These are phyloP conservation scores for Melipona quadrifasciata DNA, from an alignment of 1,140 invertebrate species.

Conservation along the genomic window DNA sequence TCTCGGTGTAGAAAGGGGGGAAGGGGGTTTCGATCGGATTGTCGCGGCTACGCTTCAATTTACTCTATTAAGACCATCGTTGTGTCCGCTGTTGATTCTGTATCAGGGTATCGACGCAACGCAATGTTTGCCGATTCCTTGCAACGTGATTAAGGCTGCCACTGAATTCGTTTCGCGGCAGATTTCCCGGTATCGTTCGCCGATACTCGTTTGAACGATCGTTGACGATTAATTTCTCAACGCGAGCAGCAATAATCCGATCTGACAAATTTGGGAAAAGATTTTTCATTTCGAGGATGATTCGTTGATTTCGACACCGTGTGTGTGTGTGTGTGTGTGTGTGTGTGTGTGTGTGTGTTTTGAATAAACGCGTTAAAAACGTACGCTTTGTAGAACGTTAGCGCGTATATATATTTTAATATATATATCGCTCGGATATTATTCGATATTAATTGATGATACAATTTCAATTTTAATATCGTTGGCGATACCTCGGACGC, in stretches of 20 bases:
- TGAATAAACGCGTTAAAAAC: no score
- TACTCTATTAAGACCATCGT: conserved; percentile 23
- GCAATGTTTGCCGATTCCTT: conserved; percentile 9
- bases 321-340: no score
- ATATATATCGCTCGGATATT: background rate
- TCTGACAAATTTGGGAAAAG: no score
- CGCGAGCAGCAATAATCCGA: no score
- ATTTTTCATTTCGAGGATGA: no score
- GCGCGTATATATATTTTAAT: no score
- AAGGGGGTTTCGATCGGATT: conserved; percentile 9
- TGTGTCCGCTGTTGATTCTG: conserved; percentile 1
- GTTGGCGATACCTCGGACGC: background rate
- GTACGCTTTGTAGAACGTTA: no score
- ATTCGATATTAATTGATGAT: background rate
- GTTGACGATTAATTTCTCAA: background rate
- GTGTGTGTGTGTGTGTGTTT: no score
- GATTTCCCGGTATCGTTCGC: background rate
- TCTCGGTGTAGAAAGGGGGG: background rate
- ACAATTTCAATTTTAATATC: conserved; percentile 5
- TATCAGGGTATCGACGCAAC: background rate
- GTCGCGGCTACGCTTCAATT: conserved; percentile 28
- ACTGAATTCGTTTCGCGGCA: background rate
- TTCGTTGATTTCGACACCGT: no score
- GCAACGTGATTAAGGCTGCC: background rate
- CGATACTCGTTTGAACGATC: background rate